A percentile compares a stretch with the other conserved stretches of the same genome.
phyloP scores from a whole-genome alignment of 92 coral and sea anemone species.

The Epizoanthus ramosus region DNA sequence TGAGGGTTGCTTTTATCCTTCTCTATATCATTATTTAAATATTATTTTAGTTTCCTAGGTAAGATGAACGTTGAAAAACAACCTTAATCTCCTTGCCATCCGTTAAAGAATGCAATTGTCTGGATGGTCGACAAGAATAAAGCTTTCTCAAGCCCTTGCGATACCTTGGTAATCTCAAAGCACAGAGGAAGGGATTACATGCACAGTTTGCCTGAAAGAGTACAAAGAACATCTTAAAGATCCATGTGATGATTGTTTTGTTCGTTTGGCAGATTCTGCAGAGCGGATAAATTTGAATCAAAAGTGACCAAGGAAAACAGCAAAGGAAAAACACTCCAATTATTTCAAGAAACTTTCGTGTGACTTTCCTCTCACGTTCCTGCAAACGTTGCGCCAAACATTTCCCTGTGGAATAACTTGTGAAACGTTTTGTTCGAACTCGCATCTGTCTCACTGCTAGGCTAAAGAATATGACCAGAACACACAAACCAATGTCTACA shows the following conservation, averaged over 20 bases:
- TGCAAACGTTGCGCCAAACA: conserved; percentile 34
- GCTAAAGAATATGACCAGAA: conserved; percentile 52
- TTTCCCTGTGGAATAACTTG: conserved; percentile 38
- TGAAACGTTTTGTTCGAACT: conserved; percentile 52
- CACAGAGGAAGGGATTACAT: conserved; percentile 74
- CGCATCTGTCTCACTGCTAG: conserved; percentile 55
- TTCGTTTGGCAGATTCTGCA: conserved; percentile 54
- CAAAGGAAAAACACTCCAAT: conserved; percentile 61
- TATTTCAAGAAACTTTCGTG: conserved; percentile 58
- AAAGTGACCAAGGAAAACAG: conserved; percentile 73
- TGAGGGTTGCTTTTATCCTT: too few species aligned
- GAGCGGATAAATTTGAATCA: conserved; percentile 72
- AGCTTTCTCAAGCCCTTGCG: conserved; percentile 46
- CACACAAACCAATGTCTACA: conserved; percentile 57
- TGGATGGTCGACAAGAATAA: background rate
- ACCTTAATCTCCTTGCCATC: too few species aligned
- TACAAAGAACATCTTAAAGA: conserved; percentile 61
- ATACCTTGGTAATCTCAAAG: conserved; percentile 69
- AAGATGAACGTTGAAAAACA: too few species aligned
- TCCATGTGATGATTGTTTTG: conserved; percentile 43
- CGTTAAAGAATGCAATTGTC: too few species aligned
- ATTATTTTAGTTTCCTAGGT: too few species aligned
- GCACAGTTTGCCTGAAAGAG: conserved; percentile 77
- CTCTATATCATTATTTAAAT: too few species aligned
- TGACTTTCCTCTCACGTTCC: conserved; percentile 66